A percentile compares a stretch with the other conserved stretches of the same genome.
Conservation (phyloP, 2,113 vertebrate genomes). For the Tetrao urogallus region DNA sequence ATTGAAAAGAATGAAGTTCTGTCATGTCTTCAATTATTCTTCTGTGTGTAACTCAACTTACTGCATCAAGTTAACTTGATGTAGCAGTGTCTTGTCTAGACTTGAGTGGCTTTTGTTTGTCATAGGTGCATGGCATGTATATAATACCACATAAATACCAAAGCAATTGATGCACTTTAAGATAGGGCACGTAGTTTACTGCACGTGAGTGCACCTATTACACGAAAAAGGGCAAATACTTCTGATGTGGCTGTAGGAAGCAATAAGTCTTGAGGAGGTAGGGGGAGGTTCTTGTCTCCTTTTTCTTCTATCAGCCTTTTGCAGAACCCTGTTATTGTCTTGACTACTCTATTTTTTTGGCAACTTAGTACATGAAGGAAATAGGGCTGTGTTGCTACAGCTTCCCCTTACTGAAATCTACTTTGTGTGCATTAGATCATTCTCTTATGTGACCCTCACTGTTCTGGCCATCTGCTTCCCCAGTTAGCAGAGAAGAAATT, state of each 20-base stretch:
- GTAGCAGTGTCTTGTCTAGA: not conserved
- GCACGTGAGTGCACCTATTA: not conserved
- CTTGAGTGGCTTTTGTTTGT: not conserved
- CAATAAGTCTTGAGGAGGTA: not conserved
- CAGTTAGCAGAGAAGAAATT: not conserved
- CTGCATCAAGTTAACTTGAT: not conserved
- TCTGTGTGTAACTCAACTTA: not conserved
- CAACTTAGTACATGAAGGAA: not conserved
- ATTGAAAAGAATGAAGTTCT: not conserved
- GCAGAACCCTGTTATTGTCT: not conserved
- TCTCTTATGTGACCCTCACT: fast-evolving
- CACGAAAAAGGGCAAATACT: no score
- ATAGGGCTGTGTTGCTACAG: fast-evolving
- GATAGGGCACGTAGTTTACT: fast-evolving
- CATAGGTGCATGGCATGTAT: not conserved
- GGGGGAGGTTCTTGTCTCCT: not conserved
- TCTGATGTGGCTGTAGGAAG: not conserved
- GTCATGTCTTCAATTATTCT: not conserved
- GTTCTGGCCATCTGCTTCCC: not conserved
- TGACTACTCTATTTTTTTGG: not conserved
- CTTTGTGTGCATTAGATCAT: not conserved
- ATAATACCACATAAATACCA: not conserved
- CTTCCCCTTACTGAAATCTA: not conserved
- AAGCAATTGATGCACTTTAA: fast-evolving
- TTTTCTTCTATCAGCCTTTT: not conserved